Base-by-base conservation (phyloP, 2,888 invertebrate genomes). In the Apodemia hepburni region DNA sequence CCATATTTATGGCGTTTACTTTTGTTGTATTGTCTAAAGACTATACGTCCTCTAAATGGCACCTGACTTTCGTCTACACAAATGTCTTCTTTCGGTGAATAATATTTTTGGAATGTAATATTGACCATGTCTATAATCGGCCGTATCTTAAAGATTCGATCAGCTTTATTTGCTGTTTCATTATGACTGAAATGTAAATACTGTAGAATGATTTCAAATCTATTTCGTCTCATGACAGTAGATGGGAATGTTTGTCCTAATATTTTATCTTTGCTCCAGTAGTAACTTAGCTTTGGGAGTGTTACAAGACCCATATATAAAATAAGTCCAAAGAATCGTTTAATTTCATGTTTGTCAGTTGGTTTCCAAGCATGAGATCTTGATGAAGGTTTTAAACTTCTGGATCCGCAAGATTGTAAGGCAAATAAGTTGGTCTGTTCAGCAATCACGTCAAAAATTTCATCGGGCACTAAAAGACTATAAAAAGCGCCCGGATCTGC, bases 31-130 rank as follows among this genome's bases (percentile, higher is more conserved):
- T 42, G 4, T 4, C 42, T 12, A 3, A 42, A 42, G 4, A 42
- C 15, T 3, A 42, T 42, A 4, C 42, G 42, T 0, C 42, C 73
- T 66, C 73, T 64, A 61, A 70, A 74, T 7, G 74, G 70, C 1
- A 75, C 69, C 60, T 66, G 64, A 49, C 71, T 75, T 69, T 74
- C 73, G 59, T 74, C 73, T 0, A 76, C 68, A 68, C 74, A 76
- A n/a, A 75, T 62, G 27, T 70, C 69, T 69, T 75, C 71, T 62
- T 69, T 71, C 18, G 73, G 73, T 15, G 66, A 57, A 70, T 73
- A 75, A 63, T 69, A 63, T 61, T 68, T 69, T 63, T 69, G 49
- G 62, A 76, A 76, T 57, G 59, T 71, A 54, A 62, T 68, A 65
- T 75, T 75, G 47, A 75, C 59, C 22, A 60, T 61, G 66, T 73